phyloP scores from a whole-genome alignment of 2,797 vertebrate species.

The Geotrypetes seraphini region DNA sequence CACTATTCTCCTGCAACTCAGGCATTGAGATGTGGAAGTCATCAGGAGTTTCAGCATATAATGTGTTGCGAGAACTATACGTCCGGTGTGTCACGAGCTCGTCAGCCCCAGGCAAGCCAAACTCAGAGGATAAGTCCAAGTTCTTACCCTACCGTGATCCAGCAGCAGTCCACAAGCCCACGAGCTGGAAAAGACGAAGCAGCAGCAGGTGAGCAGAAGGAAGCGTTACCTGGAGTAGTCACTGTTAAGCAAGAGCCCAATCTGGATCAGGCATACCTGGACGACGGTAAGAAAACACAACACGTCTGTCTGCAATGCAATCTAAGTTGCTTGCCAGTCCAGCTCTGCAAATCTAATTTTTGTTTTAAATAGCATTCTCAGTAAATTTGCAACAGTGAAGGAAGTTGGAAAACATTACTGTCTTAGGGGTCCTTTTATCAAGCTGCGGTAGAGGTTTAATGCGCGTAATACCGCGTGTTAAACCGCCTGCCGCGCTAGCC shows the following conservation, averaged over 20 bases:
- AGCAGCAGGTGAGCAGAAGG: conserved; percentile 64
- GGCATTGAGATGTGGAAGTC: conserved; percentile 66
- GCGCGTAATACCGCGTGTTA: no score
- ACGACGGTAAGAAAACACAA: conserved; percentile 91
- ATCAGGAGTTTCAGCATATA: conserved; percentile 72
- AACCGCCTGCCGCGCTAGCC: no score
- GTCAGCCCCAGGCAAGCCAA: conserved; percentile 49
- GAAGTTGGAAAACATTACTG: no score
- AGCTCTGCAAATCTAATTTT: no score
- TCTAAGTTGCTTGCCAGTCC: no score
- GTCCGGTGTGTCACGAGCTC: conserved; percentile 33
- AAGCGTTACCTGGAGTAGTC: conserved; percentile 61
- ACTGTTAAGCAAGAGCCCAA: conserved; percentile 93
- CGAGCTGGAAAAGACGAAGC: conserved; percentile 55
- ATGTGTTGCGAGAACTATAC: conserved; percentile 83
- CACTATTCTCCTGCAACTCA: conserved; percentile 86
- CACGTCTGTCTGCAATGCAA: no score
- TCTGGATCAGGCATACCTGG: conserved; percentile 95
- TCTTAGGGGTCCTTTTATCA: no score
- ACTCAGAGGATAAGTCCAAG: conserved; percentile 55
- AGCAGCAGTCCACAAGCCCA: conserved; percentile 64
- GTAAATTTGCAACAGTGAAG: no score
- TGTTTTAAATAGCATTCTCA: no score
- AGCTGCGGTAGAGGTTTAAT: no score
- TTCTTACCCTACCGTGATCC: conserved; percentile 82